These are phyloP conservation scores for Elysia crispata DNA, from an alignment of 2,888 invertebrate species.

Conservation along the genomic window DNA sequence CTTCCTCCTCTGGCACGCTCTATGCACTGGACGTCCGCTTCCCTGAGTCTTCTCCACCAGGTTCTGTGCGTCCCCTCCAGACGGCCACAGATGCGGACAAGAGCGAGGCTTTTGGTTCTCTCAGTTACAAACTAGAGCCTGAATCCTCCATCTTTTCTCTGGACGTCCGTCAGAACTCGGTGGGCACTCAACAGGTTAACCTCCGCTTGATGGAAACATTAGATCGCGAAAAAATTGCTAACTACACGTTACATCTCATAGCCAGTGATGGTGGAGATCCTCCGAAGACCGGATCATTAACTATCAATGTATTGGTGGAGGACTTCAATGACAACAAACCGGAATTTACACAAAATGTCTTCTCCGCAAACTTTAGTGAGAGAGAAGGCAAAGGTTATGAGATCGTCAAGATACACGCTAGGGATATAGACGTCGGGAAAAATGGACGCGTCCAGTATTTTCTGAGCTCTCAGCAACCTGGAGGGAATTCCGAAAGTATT, in stretches of 20 bases:
- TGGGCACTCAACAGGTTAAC: slow-evolving; percentile 80
- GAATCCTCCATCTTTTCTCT: slow-evolving; percentile 85
- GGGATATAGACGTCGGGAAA: slow-evolving; percentile 94
- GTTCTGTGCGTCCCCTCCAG: slow-evolving; percentile 26
- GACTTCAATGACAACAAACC: slow-evolving; percentile 87
- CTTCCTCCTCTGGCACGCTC: background rate
- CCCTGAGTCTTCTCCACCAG: slow-evolving; percentile 38
- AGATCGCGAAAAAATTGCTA: slow-evolving; percentile 92
- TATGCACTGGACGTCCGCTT: slow-evolving; percentile 12
- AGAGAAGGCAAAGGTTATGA: slow-evolving; percentile 89
- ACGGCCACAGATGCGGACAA: slow-evolving; percentile 48
- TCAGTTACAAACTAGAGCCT: slow-evolving; percentile 43
- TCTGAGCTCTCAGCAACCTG: slow-evolving; percentile 80
- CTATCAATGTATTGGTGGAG: slow-evolving; percentile 82
- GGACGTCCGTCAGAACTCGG: slow-evolving; percentile 29
- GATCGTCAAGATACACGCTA: slow-evolving; percentile 83
- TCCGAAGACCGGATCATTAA: slow-evolving; percentile 66
- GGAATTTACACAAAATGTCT: slow-evolving; percentile 91
- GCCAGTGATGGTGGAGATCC: slow-evolving; percentile 78
- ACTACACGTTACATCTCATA: slow-evolving; percentile 87
- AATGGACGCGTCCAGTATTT: slow-evolving; percentile 96
- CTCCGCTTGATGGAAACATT: slow-evolving; percentile 76
- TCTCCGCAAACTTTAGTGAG: slow-evolving; percentile 89
- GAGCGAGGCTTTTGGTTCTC: slow-evolving; percentile 39
- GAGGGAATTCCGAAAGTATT: slow-evolving; percentile 67